These are phyloP conservation scores for Pterocles burchelli DNA, from an alignment of 2,113 vertebrate genomes.

Conservation along the genomic window DNA sequence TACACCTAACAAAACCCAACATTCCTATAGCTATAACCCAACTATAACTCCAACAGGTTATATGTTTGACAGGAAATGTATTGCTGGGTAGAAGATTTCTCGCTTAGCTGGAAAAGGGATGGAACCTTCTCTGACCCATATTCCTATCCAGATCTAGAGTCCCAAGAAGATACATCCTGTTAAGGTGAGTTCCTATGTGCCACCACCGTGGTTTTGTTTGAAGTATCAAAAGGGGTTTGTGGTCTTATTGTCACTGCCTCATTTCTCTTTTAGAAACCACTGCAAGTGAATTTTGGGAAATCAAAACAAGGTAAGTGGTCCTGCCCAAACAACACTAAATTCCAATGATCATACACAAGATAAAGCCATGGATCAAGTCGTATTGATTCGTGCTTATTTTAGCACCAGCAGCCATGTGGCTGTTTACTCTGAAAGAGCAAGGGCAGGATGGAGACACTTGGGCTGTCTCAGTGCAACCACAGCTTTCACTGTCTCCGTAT, in stretches of 20 bases:
- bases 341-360: background rate
- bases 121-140: background rate
- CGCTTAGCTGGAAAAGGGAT: background rate
- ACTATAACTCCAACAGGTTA: background rate
- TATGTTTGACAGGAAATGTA: background rate
- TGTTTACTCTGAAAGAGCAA: background rate
- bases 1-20: background rate
- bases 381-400: background rate
- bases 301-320: background rate
- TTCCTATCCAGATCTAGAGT: background rate
- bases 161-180: background rate
- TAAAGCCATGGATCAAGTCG: background rate
- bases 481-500: background rate
- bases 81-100: background rate
- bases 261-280: background rate
- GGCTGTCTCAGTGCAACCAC: background rate
- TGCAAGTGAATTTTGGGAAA: background rate
- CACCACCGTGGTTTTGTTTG: background rate
- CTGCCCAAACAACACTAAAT: fast-evolving
- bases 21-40: background rate
- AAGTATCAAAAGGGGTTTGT: background rate
- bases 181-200: background rate
- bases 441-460: background rate
- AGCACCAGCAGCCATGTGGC: background rate
- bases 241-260: background rate